Evolutionary conservation across 1,140 invertebrate genomes (phyloP).

Genomic region (Drosophila paulistorum): DNA sequence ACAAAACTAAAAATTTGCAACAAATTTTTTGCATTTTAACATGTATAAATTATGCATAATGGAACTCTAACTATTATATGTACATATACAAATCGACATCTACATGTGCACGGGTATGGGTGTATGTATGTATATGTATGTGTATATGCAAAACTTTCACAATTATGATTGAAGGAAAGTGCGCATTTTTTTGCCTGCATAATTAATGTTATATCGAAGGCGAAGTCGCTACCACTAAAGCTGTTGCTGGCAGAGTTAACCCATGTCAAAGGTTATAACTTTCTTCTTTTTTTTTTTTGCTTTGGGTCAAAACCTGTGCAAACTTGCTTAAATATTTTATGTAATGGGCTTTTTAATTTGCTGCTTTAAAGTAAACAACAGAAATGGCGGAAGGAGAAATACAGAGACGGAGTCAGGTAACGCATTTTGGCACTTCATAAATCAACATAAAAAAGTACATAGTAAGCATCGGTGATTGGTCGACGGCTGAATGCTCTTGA

Average conservation of each 20-base stretch:
- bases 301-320: constrained; percentile 44
- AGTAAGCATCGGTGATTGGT: neutral
- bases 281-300: neutral
- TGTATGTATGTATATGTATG: neutral
- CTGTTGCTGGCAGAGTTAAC: neutral
- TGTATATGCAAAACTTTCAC: constrained; percentile 27
- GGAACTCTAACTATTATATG: neutral
- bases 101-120: neutral
- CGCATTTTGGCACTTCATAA: constrained; percentile 59
- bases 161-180: constrained; percentile 39
- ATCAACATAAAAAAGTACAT: constrained; percentile 38
- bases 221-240: neutral
- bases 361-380: constrained; percentile 52
- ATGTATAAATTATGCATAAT: constrained; percentile 10
- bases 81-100: neutral
- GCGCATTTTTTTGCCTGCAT: constrained; percentile 31
- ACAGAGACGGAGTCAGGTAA: constrained; percentile 21
- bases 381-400: neutral
- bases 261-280: constrained; percentile 22
- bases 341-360: constrained; percentile 67
- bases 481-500: constrained; percentile 35
- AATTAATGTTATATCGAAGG: constrained; percentile 46
- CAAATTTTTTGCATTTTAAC: neutral
- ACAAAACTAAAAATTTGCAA: neutral
- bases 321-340: constrained; percentile 68